phyloP scores from a whole-genome alignment of 2,888 invertebrate species.

The Drosophila imparisetae region DNA sequence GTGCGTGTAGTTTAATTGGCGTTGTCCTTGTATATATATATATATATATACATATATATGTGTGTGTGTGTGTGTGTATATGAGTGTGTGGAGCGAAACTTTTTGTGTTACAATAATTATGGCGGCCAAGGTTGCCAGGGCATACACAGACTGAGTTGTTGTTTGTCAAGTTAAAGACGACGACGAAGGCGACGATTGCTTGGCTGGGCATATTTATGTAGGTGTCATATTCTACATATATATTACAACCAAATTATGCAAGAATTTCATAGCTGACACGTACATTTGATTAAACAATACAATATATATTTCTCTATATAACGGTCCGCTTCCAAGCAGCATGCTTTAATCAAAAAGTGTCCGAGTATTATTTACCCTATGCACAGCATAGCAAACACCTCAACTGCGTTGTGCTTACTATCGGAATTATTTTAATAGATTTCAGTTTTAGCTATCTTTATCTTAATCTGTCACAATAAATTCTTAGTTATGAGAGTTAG shows the following conservation, averaged over 20 bases:
- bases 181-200: slow-evolving; percentile 18
- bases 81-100: slow-evolving; percentile 70
- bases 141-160: slow-evolving; percentile 45
- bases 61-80: slow-evolving; percentile 36
- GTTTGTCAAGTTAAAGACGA: slow-evolving; percentile 47
- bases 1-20: slow-evolving; percentile 78
- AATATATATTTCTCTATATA: neutral
- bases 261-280: neutral
- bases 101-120: slow-evolving; percentile 79
- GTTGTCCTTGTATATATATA: slow-evolving; percentile 44
- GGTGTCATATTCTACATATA: slow-evolving; percentile 45
- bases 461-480: neutral
- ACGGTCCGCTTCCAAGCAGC: neutral
- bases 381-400: neutral
- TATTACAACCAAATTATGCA: neutral
- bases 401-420: neutral
- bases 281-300: neutral
- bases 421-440: neutral
- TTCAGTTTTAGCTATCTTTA: neutral
- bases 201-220: neutral
- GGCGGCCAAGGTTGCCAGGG: slow-evolving; percentile 72
- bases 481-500: neutral
- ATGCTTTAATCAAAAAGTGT: neutral
- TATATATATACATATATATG: slow-evolving; percentile 6
- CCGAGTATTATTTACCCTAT: neutral